These are phyloP conservation scores for Zeus faber DNA, from an alignment of 2,113 vertebrate species.

Conservation along the genomic window DNA sequence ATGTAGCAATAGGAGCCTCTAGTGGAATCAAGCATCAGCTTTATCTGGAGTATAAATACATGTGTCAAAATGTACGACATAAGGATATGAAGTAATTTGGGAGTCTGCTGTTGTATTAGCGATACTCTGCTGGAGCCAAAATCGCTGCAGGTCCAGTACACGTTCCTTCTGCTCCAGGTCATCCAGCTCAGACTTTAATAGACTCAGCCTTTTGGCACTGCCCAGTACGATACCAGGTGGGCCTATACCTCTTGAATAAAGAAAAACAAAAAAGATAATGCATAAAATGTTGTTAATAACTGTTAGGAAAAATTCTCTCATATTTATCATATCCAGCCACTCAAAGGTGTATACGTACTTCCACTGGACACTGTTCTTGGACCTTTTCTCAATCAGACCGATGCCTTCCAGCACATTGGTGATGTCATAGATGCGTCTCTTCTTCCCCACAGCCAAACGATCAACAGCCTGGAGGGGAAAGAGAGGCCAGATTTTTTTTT, in stretches of 20 bases:
- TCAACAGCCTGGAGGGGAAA: constrained; percentile 78
- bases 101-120: constrained; percentile 87
- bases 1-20: too few species aligned
- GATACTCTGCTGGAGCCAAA: constrained; percentile 92
- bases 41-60: background rate
- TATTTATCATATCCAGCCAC: too few species aligned
- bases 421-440: constrained; percentile 94
- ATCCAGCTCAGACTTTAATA: constrained; percentile 87
- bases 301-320: background rate
- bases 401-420: constrained; percentile 94
- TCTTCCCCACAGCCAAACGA: constrained; percentile 84
- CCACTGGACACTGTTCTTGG: constrained; percentile 93
- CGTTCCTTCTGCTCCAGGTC: constrained; percentile 84
- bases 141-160: constrained; percentile 88
- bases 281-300: background rate
- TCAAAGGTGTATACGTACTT: constrained; percentile 82
- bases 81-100: constrained; percentile 93
- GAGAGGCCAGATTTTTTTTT: background rate
- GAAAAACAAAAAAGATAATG: background rate
- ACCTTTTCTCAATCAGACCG: constrained; percentile 90
- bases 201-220: constrained; percentile 79
- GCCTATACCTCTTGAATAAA: constrained; percentile 75
- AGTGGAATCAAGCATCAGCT: background rate
- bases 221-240: constrained; percentile 79
- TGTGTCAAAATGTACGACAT: constrained; percentile 3